A percentile compares a stretch with the other conserved stretches of the same genome.
These are phyloP conservation scores for Drosophila niveifrons DNA, from an alignment of 2,888 invertebrate genomes.

Conservation along the genomic window DNA sequence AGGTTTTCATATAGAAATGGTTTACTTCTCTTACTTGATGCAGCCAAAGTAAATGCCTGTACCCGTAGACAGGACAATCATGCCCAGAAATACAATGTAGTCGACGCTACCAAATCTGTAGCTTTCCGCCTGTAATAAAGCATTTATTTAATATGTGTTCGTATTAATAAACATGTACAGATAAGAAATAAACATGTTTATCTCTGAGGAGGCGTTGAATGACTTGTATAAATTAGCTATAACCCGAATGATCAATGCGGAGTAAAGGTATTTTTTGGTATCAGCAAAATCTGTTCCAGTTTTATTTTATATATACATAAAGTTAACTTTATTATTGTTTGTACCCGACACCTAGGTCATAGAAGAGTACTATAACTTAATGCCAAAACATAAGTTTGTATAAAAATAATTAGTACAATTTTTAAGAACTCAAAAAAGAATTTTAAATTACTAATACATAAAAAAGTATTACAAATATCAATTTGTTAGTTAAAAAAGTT, in stretches of 20 bases:
- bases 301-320: neutral
- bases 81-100: constrained; percentile 90
- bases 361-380: too few species aligned
- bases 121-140: constrained; percentile 39
- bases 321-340: neutral
- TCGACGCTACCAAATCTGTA: constrained; percentile 86
- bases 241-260: neutral
- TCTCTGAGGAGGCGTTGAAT: constrained; percentile 17
- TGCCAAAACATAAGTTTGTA: too few species aligned
- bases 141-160: constrained; percentile 15
- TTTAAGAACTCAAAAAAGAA: too few species aligned
- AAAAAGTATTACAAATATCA: too few species aligned
- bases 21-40: constrained; percentile 73
- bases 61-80: constrained; percentile 90
- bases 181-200: constrained; percentile 21
- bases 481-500: too few species aligned
- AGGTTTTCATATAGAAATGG: neutral
- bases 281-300: neutral
- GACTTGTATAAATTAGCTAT: constrained; percentile 4
- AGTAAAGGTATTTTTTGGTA: neutral
- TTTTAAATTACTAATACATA: too few species aligned
- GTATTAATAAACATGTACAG: neutral
- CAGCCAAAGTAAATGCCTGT: constrained; percentile 90
- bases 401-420: too few species aligned
- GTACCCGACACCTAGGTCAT: too few species aligned